Evolutionary conservation across 2,113 vertebrate genomes (phyloP).

Genomic region (Peucedramus taeniatus): DNA sequence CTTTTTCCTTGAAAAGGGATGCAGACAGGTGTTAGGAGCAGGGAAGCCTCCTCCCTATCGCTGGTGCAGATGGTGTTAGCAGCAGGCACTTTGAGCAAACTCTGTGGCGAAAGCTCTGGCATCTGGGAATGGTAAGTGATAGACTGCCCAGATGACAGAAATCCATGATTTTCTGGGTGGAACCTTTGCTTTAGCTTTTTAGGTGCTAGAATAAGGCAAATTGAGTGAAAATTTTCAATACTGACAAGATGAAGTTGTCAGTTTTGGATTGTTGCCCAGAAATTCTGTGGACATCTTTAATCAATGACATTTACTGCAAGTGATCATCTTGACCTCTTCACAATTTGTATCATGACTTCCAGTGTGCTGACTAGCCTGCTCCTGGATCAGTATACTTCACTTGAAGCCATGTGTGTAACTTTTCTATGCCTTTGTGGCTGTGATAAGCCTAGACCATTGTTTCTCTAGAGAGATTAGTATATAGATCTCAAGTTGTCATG

Average conservation of each 20-base stretch:
- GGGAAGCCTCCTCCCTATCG: not conserved
- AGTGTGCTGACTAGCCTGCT: not conserved
- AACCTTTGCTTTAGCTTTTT: not conserved
- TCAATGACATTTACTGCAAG: not conserved
- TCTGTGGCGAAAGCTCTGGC: not conserved
- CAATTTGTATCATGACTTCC: not conserved
- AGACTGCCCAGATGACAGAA: not conserved
- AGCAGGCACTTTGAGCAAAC: not conserved
- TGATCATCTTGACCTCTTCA: not conserved
- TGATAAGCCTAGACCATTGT: not conserved
- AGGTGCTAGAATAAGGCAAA: not conserved
- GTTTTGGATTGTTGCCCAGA: not conserved
- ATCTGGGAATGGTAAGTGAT: not conserved
- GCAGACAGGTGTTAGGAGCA: not conserved
- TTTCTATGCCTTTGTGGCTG: not conserved
- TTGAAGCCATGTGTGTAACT: not conserved
- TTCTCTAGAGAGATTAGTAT: not conserved
- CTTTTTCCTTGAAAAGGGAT: not conserved
- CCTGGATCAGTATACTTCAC: not conserved
- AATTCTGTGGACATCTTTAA: not conserved
- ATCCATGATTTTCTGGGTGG: not conserved
- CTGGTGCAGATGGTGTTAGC: not conserved
- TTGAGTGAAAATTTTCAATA: not conserved
- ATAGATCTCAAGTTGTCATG: not conserved
- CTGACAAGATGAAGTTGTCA: not conserved